Conservation (phyloP, 1,140 invertebrate genomes). For the Globodera rostochiensis region DNA sequence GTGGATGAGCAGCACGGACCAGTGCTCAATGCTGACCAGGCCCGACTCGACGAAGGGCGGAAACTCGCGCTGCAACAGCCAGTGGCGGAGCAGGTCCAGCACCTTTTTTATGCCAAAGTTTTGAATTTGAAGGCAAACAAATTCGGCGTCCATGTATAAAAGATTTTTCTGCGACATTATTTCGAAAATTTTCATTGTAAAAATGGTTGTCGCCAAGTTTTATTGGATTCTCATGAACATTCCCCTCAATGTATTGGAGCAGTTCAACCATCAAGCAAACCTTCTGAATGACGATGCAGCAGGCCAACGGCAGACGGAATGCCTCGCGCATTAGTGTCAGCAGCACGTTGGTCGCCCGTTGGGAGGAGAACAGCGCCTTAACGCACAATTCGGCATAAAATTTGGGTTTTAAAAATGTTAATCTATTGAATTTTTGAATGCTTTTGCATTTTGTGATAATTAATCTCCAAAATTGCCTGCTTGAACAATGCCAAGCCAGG, state of each 20-base stretch:
- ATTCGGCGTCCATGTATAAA: too few relatives aligned
- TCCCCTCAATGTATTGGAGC: too few relatives aligned
- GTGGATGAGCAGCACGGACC: conserved; percentile 54
- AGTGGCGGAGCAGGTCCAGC: conserved; percentile 51
- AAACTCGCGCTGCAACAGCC: conserved; percentile 62
- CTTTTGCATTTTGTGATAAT: conserved; percentile 1
- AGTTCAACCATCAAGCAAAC: too few relatives aligned
- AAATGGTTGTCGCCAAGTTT: too few relatives aligned
- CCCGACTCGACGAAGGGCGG: conserved; percentile 56
- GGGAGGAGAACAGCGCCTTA: conserved; percentile 38
- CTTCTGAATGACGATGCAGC: conserved; percentile 61
- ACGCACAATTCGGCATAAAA: background rate
- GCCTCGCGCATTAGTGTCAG: conserved; percentile 61
- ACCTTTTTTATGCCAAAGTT: conserved; percentile 28
- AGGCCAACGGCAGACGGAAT: conserved; percentile 58
- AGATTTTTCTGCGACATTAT: too few relatives aligned
- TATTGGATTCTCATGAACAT: too few relatives aligned
- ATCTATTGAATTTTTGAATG: background rate
- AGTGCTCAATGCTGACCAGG: conserved; percentile 48
- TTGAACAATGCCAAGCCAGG: conserved; percentile 50
- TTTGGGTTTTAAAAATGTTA: background rate
- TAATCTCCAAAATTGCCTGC: conserved; percentile 44
- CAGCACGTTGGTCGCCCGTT: conserved; percentile 55
- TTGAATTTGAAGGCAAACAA: too few relatives aligned
- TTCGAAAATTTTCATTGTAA: too few relatives aligned